phyloP scores from a whole-genome alignment of 2,797 vertebrate genomes.

The Rhyacichthys aspro region DNA sequence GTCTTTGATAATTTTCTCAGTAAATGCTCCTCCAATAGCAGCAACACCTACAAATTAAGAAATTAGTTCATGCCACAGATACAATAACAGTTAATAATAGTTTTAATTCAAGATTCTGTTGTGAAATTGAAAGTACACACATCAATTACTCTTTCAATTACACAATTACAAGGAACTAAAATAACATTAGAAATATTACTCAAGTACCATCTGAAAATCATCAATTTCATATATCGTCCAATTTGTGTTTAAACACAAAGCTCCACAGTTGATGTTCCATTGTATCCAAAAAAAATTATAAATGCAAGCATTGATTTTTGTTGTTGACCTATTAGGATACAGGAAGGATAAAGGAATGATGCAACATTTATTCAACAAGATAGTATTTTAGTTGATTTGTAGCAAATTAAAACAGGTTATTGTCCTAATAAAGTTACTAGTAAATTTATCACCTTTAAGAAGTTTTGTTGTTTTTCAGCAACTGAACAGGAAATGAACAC shows the following conservation, averaged over 20 bases:
- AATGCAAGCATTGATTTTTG: conserved; percentile 1
- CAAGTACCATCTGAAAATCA: background rate
- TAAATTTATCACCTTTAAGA: conserved; percentile 47
- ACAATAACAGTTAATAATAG: too few relatives aligned
- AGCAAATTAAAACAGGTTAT: conserved; percentile 16
- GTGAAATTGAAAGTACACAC: too few relatives aligned
- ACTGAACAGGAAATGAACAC: conserved; percentile 39
- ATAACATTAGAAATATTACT: background rate
- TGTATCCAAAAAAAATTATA: background rate
- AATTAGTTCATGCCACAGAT: background rate
- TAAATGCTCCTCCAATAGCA: conserved; percentile 92
- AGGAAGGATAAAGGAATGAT: background rate
- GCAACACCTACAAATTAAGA: conserved; percentile 86
- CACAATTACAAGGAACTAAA: background rate
- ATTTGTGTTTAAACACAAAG: background rate
- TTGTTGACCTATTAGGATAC: too few relatives aligned
- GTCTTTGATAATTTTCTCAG: conserved; percentile 91
- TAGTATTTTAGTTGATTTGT: conserved; percentile 30
- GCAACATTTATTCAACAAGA: too few relatives aligned
- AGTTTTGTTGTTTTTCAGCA: conserved; percentile 53
- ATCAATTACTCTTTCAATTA: background rate
- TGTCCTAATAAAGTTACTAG: background rate
- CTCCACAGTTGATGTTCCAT: background rate
- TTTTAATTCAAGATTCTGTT: too few relatives aligned
- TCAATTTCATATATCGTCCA: background rate